Evolutionary conservation across 2,888 invertebrate species (phyloP), one percentile per base, ranked within the genome.

Genomic region (Cetonia aurata): DNA sequence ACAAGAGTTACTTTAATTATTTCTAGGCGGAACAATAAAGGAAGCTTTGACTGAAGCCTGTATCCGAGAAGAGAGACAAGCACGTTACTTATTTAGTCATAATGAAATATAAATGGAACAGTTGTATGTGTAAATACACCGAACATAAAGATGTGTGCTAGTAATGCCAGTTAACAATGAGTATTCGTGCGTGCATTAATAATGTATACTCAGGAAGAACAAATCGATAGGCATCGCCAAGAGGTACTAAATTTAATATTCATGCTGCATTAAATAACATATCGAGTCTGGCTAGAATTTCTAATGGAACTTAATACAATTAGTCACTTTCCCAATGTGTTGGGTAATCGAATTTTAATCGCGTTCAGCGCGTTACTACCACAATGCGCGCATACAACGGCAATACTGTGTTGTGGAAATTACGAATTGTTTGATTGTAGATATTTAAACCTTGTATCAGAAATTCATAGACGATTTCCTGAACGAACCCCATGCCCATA

Each of bases 231-330:
- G 19, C 57, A 57, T 57, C 42, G 17, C 42, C 42, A 42, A 57
- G 57, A 62, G 48, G 48, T 62, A n/a, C 48, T 31, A 62, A 67
- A 67, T 56, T 67, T 67, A 67, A 67, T 55, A 67, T 67, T 67
- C 67, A 67, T 12, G 44, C 15, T 67, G 67, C 67, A 56, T 67
- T 67, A 67, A 67, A 67, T 67, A 67, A 67, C 67, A 67, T 67
- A 67, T 67, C 67, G 67, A 55, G 53, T 48, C 25, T 46, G 67
- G 46, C 19, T 67, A 56, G 67, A 67, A 67, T 67, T 67, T 46
- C 55, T 67, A 67, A 56, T 55, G 56, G 55, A 46, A 59, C 33
- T 41, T 67, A 67, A 67, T 44, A 31, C 67, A 67, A 56, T 67
- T 67, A 56, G 44, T 67, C 67, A 67, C 67, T 67, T 67, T 67